Percentiles rank a stretch among this genome's conserved stretches.
Conservation (phyloP, 2,888 invertebrate genomes). For the Escarpia spicata region DNA sequence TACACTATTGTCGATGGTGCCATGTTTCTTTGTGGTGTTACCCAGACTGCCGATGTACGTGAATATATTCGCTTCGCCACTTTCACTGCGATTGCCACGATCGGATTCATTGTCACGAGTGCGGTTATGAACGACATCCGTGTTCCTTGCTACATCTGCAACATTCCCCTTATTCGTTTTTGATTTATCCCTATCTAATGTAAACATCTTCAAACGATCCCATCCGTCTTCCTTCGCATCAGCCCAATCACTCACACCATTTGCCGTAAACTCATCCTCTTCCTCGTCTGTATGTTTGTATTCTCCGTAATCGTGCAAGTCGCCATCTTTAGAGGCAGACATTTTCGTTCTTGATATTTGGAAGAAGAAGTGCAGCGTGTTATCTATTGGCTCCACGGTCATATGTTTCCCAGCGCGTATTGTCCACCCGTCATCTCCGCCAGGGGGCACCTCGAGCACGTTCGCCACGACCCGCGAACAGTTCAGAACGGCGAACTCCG, state of each 20-base stretch:
- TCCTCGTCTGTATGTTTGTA: too few species aligned
- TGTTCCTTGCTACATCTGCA: not conserved
- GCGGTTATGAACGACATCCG: not conserved
- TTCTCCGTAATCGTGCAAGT: not conserved
- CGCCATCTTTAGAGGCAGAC: not conserved
- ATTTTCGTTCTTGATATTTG: not conserved
- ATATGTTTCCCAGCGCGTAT: not conserved
- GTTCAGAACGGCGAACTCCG: not conserved
- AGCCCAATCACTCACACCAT: not conserved
- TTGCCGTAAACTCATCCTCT: not conserved
- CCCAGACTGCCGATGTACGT: not conserved
- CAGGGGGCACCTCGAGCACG: not conserved
- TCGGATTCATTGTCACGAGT: not conserved
- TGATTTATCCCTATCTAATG: not conserved
- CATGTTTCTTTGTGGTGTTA: not conserved
- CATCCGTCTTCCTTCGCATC: not conserved
- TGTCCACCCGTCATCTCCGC: not conserved
- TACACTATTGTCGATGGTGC: not conserved
- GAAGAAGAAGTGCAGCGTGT: not conserved
- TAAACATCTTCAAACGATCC: not conserved
- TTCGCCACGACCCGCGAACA: not conserved
- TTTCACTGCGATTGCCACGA: not conserved
- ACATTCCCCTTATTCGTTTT: not conserved
- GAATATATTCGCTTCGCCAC: not conserved
- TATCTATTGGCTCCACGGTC: not conserved